Base-by-base conservation (phyloP, 2,888 invertebrate species). In the Megaustenia siamemsis region DNA sequence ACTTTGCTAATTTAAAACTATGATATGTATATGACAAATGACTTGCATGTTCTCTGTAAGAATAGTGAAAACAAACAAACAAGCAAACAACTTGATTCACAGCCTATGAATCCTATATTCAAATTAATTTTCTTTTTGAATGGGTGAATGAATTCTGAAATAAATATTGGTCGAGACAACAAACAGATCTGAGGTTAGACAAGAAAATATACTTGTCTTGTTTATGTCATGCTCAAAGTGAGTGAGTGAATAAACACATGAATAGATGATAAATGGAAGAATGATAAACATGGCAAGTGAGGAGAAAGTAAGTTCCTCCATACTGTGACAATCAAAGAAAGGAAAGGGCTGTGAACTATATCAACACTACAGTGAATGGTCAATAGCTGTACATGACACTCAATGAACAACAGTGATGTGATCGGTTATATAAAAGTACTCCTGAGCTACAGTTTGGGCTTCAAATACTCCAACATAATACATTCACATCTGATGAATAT, bases 401-500 rank as follows among this genome's bases (percentile, higher is more conserved):
- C 6, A 35, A 53, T 32, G 6, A 73, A 24, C 32, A 77, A 77
- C 40, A 56, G 77, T 79, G 66, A 68, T 45, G 79, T 79, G 79
- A 79, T 79, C 79, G 66, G 66, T 79, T 28, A 68, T 79, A 77
- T 49, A 56, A 77, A 45, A 66, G 79, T 43, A 68, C 68, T 66
- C 79, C 79, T 79, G 79, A 79, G 78, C 40, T 78, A 63, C 66
- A 78, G 18, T 43, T 66, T 63, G 66, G 79, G 79, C 66, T 68
- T 79, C 79, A n/a, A 28, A 49, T 38, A 79, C 45, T 43, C 79
- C 21, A 66, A 5, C 35, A 43, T 4, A 43, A 68, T 38, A 56
- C 1, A 53, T 21, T n/a, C n/a, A n/a, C n/a, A n/a, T n/a, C n/a
- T n/a, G n/a, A n/a, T 35, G 38, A 56, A 56, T 32, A 60, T 56